Evolutionary conservation across 2,888 invertebrate species (phyloP), one percentile per base, ranked within the genome.

Genomic region (Zeuzera pyrina): DNA sequence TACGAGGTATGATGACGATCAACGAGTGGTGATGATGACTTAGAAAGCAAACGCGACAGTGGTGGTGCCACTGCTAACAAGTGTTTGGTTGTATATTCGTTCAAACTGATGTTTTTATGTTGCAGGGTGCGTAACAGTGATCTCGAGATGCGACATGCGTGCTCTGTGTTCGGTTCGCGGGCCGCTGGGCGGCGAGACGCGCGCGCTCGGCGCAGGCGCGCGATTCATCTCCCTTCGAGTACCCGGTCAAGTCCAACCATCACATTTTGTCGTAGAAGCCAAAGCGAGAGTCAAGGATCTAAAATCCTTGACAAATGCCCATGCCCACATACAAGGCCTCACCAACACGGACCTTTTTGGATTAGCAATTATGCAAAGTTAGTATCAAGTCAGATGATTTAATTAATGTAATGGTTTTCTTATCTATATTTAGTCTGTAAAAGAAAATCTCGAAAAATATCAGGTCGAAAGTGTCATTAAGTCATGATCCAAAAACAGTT

Each of bases 301-400:
- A 48, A 92, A 92, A 67, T 86, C 89, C 52, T 89, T 93, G 72
- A 91, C 92, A 84, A 91, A 90, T 70, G 85, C 89, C 42, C 91
- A 93, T 79, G 89, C 93, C 57, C 89, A 89, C 62, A 88, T 92
- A 66, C 89, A 91, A 83, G 92, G 91, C 74, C 90, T 94, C 87
- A 87, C 89, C 77, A 93, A 94, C 78, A 89, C 90, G 61, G 91
- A 93, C 64, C 88, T 94, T 57, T 94, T 94, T 84, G 94, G 94
- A 62, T 84, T 95, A 68, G 93, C 94, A 56, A 86, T 91, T 60
- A 87, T 91, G 65, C 90, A 90, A 86, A 94, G 94, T 94, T 72
- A 88, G 76, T 56, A 21, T 23, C 12, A 25, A 7, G 3, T 11
- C 12, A 12, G n/a, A 13, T 11, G 13, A 7, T 19, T 8, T 10